Evolutionary conservation across 2,888 invertebrate genomes (phyloP).

Genomic region (Electrophaes corylata): DNA sequence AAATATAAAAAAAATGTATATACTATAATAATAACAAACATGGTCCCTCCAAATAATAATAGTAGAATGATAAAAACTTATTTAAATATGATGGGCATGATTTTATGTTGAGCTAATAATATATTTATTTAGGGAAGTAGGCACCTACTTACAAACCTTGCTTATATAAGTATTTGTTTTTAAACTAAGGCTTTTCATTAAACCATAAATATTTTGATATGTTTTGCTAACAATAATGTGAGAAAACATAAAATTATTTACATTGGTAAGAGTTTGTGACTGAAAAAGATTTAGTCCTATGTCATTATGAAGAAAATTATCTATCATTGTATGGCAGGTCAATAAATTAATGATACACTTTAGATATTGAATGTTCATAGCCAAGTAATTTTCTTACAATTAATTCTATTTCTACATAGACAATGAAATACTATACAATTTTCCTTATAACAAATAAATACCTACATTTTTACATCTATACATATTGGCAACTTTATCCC

Average conservation of each 20-base stretch:
- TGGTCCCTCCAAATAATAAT: slow-evolving; percentile 58
- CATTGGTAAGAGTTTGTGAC: slow-evolving; percentile 22
- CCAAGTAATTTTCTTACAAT: slow-evolving; percentile 35
- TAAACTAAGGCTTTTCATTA: not conserved
- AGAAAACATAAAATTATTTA: not conserved
- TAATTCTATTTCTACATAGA: slow-evolving; percentile 23
- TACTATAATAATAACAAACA: slow-evolving; percentile 43
- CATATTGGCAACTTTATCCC: slow-evolving; percentile 66
- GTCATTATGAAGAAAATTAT: not conserved
- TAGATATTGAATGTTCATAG: slow-evolving; percentile 39
- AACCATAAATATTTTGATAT: slow-evolving; percentile 8
- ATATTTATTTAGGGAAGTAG: not conserved
- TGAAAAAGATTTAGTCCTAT: slow-evolving; percentile 14
- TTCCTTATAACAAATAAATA: slow-evolving; percentile 39
- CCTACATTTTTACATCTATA: slow-evolving; percentile 52
- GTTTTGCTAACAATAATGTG: slow-evolving; percentile 12
- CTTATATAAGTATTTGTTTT: too few species aligned
- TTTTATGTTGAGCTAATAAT: not conserved
- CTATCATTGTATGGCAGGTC: slow-evolving; percentile 26
- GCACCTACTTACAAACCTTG: too few species aligned
- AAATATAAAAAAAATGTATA: slow-evolving; percentile 32
- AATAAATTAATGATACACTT: slow-evolving; percentile 8
- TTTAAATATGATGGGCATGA: slow-evolving; percentile 15
- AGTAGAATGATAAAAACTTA: slow-evolving; percentile 13
- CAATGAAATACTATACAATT: slow-evolving; percentile 46